Base-by-base conservation (phyloP, 2,113 vertebrate genomes). In the Xiphophorus hellerii region DNA sequence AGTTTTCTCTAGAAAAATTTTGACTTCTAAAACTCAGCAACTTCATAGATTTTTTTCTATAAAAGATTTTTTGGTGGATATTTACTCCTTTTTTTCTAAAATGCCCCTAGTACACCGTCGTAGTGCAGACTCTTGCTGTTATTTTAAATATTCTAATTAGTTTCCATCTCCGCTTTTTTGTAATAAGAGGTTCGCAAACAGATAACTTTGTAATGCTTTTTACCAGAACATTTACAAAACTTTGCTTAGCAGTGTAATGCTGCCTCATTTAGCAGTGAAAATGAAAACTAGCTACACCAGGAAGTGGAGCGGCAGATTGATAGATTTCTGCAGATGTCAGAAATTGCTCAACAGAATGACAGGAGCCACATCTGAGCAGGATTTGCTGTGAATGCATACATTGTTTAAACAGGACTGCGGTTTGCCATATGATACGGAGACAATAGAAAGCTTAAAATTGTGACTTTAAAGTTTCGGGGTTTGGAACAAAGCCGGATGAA, bases 401-500 rank as follows among this genome's bases (percentile, higher is more conserved):
- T 90, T 93, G 89, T 93, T 86, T 90, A 86, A 85, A 74, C 15
- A 25, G 35, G 74, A 76, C 83, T 78, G 72, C 78, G 39, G 67
- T 78, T 88, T 69, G 76, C 71, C 85, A 54, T 78, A 83, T 71
- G 74, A 86, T 72, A 86, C 27, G 13, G 69, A 88, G 66, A 87
- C 81, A 84, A 80, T 87, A 84, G 85, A 73, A 71, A 72, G 61
- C 64, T 64, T 28, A 84, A 74, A 82, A 87, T 71, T 88, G 81
- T 90, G 27, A 87, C 84, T 90, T 83, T 83, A 69, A 78, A 84
- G 70, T 87, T 67, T 54, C 37, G 25, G 22, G 73, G 33, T 39
- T 20, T 69, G 62, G 74, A 85, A 83, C 89, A 91, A 94, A 94
- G 84, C 92, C 84, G 91, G 92, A 93, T 92, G 76, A 94, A 93